A percentile compares a stretch with the other conserved stretches of the same genome.
phyloP scores from a whole-genome alignment of 2,797 vertebrate genomes.

The Xenops minutus region DNA sequence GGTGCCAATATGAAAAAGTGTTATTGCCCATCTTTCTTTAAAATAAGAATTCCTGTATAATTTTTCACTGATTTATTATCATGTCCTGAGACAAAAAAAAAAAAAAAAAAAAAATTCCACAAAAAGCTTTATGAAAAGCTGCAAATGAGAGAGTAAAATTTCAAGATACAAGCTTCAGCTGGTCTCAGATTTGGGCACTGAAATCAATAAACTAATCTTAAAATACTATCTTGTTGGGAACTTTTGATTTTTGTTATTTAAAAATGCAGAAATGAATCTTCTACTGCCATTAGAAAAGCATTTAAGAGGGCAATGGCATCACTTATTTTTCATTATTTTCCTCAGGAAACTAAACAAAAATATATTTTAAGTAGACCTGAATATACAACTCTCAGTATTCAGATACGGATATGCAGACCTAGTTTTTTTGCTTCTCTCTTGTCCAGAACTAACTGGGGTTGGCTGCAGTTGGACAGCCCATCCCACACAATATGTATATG shows the following conservation, averaged over 20 bases:
- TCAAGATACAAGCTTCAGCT: not conserved
- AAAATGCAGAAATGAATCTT: not conserved
- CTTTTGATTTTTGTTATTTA: not conserved
- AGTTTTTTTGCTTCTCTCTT: not conserved
- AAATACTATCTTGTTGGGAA: not conserved
- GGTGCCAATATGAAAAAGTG: not conserved
- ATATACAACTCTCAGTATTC: not conserved
- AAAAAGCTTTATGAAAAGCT: not conserved
- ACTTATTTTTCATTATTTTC: not conserved
- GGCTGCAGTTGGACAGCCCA: not conserved
- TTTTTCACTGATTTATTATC: not conserved
- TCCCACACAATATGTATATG: rapidly evolving
- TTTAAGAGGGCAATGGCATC: not conserved
- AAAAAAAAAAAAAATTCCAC: not conserved
- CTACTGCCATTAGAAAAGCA: not conserved
- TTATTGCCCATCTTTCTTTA: not conserved
- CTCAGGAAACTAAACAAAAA: not conserved
- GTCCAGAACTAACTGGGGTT: not conserved
- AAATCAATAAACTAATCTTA: not conserved
- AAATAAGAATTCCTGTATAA: not conserved
- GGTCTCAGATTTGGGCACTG: not conserved
- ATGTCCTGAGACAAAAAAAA: not conserved
- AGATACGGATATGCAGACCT: not conserved
- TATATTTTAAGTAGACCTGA: not conserved
- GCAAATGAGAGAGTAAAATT: not conserved